phyloP scores from a whole-genome alignment of 2,113 vertebrate species.

The Struthio camelus region DNA sequence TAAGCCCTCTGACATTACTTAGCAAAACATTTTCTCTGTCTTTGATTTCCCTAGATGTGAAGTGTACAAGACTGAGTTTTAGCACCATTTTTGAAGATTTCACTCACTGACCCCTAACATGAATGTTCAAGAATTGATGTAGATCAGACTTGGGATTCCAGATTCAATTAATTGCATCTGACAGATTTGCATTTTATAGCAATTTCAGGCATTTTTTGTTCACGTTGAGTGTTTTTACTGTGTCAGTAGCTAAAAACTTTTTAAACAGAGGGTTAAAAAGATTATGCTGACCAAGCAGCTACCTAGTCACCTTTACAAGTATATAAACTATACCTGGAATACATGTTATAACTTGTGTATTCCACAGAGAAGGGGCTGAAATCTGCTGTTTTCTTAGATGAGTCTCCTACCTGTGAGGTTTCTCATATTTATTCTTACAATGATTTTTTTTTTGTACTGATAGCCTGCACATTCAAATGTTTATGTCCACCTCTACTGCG shows the following conservation, averaged over 20 bases:
- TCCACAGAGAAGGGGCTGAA: background rate
- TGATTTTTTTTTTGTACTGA: background rate
- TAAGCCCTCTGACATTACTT: background rate
- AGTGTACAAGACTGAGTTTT: background rate
- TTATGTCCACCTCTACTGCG: background rate
- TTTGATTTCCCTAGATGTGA: background rate
- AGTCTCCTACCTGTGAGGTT: background rate
- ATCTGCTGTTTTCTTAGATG: background rate
- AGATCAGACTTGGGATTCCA: background rate
- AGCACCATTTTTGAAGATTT: background rate
- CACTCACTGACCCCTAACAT: background rate
- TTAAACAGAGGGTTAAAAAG: background rate
- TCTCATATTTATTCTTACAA: background rate
- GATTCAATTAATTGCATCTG: background rate
- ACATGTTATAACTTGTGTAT: no score
- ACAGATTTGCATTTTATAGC: background rate
- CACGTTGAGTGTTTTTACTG: background rate
- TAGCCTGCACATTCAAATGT: background rate
- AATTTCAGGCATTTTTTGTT: background rate
- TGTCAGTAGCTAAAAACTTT: background rate
- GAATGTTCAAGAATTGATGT: background rate
- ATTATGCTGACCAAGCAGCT: no score
- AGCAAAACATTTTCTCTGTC: background rate
- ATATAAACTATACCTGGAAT: background rate
- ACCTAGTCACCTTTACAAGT: background rate